These are phyloP conservation scores for Rhagoletis zephyria DNA, from an alignment of 1,140 invertebrate genomes.

Conservation along the genomic window DNA sequence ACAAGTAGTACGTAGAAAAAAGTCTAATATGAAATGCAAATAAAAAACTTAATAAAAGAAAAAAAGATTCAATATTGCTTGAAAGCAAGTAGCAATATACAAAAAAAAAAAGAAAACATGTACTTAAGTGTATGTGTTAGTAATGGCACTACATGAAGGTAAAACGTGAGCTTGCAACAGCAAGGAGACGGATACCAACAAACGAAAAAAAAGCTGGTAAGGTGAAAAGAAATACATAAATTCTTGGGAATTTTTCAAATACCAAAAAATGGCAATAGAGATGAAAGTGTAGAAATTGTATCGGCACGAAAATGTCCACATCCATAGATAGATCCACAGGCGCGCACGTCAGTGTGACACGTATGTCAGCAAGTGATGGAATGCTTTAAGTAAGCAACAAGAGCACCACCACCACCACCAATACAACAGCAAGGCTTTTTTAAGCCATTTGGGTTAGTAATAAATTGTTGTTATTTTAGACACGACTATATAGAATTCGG, in stretches of 20 bases:
- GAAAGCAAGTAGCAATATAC: not conserved
- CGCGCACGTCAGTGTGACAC: not conserved
- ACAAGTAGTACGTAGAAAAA: not conserved
- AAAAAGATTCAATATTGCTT: not conserved
- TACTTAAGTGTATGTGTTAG: not conserved
- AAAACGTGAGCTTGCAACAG: not conserved
- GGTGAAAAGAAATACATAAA: not conserved
- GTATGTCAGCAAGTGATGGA: conserved; percentile 21
- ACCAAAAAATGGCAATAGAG: not conserved
- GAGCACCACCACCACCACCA: not conserved
- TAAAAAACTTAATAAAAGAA: not conserved
- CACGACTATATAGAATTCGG: not conserved
- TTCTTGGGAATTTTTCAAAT: not conserved
- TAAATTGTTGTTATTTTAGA: conserved; percentile 27
- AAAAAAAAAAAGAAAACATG: not conserved
- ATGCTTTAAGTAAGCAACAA: conserved; percentile 6
- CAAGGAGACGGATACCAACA: not conserved
- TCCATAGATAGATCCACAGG: not conserved
- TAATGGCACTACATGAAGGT: not conserved
- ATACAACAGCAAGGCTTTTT: not conserved
- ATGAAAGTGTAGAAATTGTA: not conserved
- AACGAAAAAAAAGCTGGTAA: not conserved
- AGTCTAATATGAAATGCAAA: not conserved
- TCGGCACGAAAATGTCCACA: not conserved
- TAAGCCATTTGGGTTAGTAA: not conserved